phyloP scores from a whole-genome alignment of 2,888 invertebrate genomes.

The Hirtodrosophila alboralis region DNA sequence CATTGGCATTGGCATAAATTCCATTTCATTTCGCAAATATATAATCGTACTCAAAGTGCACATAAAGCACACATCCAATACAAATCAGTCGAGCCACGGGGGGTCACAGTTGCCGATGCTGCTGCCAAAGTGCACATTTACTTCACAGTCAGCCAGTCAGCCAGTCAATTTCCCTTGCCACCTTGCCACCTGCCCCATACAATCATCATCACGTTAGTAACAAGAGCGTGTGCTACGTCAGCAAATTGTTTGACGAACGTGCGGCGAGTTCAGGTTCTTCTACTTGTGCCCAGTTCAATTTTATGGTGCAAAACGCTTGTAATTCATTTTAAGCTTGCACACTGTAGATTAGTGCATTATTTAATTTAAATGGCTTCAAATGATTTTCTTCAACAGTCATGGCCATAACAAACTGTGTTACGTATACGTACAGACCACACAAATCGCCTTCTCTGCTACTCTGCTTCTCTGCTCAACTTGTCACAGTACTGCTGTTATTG shows the following conservation, averaged over 20 bases:
- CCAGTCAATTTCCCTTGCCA: no score
- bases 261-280: constrained; percentile 16
- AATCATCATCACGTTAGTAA: constrained; percentile 4
- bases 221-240: constrained; percentile 36
- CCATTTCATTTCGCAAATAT: constrained; percentile 77
- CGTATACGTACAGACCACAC: constrained; percentile 21
- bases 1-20: constrained; percentile 59
- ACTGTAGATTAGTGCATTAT: constrained; percentile 28
- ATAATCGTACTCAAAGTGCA: constrained; percentile 71
- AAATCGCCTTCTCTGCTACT: no score
- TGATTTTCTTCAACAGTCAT: constrained; percentile 7
- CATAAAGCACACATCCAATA: constrained; percentile 44
- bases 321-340: constrained; percentile 14
- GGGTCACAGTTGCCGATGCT: no score
- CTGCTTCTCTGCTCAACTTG: background rate
- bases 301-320: constrained; percentile 18
- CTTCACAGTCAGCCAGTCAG: no score
- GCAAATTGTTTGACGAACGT: constrained; percentile 71
- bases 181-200: background rate
- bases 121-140: no score
- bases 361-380: constrained; percentile 39
- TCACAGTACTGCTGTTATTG: constrained; percentile 12
- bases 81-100: constrained; percentile 26
- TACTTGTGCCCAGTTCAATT: constrained; percentile 27
- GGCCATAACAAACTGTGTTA: constrained; percentile 19